A percentile compares a stretch with the other conserved stretches of the same genome.
These are phyloP conservation scores for Hypsibius dujardini DNA, from an alignment of 1,140 invertebrate species.

Conservation along the genomic window DNA sequence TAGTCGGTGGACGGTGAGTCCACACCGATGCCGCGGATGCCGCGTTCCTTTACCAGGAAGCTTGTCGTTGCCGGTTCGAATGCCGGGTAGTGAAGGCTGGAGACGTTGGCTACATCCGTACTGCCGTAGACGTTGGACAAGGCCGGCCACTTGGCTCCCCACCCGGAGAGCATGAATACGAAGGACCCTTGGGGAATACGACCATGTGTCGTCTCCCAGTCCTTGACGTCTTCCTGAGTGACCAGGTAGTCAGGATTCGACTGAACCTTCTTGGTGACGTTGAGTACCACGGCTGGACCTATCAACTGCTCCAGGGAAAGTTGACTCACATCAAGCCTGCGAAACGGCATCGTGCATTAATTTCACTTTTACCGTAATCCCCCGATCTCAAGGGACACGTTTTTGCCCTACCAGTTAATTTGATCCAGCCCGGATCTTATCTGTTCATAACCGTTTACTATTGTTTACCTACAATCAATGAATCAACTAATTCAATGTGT, in stretches of 20 bases:
- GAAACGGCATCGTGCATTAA: too few species aligned
- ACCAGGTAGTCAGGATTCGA: slow-evolving; percentile 25
- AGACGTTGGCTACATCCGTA: slow-evolving; percentile 17
- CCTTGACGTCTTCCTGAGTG: slow-evolving; percentile 22
- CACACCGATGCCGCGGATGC: slow-evolving; percentile 18
- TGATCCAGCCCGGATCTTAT: too few species aligned
- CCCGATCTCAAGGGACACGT: too few species aligned
- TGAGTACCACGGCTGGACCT: slow-evolving; percentile 8
- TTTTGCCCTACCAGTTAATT: too few species aligned
- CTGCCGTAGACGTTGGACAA: slow-evolving; percentile 24
- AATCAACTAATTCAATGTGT: too few species aligned
- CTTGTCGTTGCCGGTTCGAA: slow-evolving; percentile 24
- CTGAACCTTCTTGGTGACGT: slow-evolving; percentile 21
- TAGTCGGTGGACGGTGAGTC: slow-evolving; percentile 13
- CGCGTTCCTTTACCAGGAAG: slow-evolving; percentile 24
- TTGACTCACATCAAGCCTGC: not conserved
- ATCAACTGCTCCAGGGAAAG: not conserved
- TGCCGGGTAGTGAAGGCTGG: slow-evolving; percentile 26
- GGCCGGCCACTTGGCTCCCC: slow-evolving; percentile 25
- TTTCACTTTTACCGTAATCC: too few species aligned
- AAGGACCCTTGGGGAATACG: slow-evolving; percentile 25
- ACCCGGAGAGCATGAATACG: slow-evolving; percentile 28
- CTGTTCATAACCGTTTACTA: too few species aligned
- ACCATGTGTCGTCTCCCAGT: slow-evolving; percentile 25
- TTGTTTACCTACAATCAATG: too few species aligned